phyloP scores from a whole-genome alignment of 2,888 invertebrate genomes.

The Sminthurinus aureus region DNA sequence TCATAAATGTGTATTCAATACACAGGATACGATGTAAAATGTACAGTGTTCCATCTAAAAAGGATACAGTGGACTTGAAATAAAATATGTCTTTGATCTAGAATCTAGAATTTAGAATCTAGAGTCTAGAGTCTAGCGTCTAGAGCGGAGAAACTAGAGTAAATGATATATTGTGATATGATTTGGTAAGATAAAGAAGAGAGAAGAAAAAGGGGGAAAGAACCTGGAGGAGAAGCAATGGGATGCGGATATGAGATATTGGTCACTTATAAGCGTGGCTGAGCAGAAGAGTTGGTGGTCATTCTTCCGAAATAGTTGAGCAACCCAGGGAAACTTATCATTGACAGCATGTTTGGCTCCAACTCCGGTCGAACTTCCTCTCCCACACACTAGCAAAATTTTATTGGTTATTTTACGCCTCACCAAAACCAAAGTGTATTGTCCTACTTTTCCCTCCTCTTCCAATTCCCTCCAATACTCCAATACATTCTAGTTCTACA shows the following conservation, averaged over 20 bases:
- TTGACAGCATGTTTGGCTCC: neutral
- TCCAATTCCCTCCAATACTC: neutral
- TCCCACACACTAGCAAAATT: slow-evolving; percentile 25
- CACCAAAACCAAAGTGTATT: slow-evolving; percentile 22
- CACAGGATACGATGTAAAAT: too few relatives aligned
- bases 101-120: too few relatives aligned
- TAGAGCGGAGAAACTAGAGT: too few relatives aligned
- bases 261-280: slow-evolving; percentile 34
- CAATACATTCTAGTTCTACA: too few relatives aligned
- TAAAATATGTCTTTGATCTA: too few relatives aligned
- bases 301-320: slow-evolving; percentile 17
- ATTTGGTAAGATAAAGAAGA: neutral
- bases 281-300: slow-evolving; percentile 24
- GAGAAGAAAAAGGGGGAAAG: neutral
- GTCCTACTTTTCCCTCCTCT: neutral
- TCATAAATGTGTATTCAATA: too few relatives aligned
- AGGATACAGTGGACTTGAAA: too few relatives aligned
- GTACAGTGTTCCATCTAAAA: too few relatives aligned
- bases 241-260: slow-evolving; percentile 32
- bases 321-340: slow-evolving; percentile 35
- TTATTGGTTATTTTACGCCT: slow-evolving; percentile 32
- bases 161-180: too few relatives aligned
- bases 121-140: too few relatives aligned
- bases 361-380: slow-evolving; percentile 1
- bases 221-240: slow-evolving; percentile 32